Evolutionary conservation across 2,888 invertebrate species (phyloP).

Genomic region (Drosophila quinaria): DNA sequence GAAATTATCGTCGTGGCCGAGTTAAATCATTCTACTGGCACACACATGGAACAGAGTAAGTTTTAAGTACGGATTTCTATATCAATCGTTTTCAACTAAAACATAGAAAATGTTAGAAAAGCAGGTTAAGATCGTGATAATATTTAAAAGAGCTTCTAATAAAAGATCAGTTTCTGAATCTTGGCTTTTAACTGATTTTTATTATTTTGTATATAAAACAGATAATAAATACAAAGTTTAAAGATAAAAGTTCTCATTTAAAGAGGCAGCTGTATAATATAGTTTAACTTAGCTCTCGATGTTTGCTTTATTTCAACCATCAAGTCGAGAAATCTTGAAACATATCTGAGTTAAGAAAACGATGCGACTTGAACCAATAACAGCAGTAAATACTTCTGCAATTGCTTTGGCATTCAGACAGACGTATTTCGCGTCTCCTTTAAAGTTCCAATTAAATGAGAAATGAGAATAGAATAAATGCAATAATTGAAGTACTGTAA

Average conservation of each 20-base stretch:
- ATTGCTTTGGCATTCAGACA: constrained; percentile 75
- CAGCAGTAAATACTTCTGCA: neutral
- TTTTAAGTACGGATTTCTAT: constrained; percentile 47
- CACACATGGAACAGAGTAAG: constrained; percentile 70
- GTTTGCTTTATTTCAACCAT: neutral
- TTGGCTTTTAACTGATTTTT: neutral
- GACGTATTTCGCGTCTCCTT: constrained; percentile 8
- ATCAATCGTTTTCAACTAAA: neutral
- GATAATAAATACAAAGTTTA: neutral
- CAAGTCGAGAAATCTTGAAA: constrained; percentile 8
- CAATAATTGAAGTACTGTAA: no score
- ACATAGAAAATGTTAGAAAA: no score
- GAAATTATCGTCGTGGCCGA: constrained; percentile 68
- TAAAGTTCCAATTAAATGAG: constrained; percentile 14
- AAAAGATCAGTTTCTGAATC: neutral
- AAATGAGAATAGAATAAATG: constrained; percentile 20
- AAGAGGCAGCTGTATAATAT: neutral
- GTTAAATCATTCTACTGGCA: constrained; percentile 57
- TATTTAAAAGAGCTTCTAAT: neutral
- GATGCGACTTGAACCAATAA: neutral
- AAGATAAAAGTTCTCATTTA: neutral
- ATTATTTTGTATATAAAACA: neutral
- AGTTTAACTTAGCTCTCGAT: neutral
- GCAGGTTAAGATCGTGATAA: neutral
- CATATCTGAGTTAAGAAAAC: constrained; percentile 10